Evolutionary conservation across 2,113 vertebrate genomes (phyloP).

Genomic region (Tragelaphus scriptus): DNA sequence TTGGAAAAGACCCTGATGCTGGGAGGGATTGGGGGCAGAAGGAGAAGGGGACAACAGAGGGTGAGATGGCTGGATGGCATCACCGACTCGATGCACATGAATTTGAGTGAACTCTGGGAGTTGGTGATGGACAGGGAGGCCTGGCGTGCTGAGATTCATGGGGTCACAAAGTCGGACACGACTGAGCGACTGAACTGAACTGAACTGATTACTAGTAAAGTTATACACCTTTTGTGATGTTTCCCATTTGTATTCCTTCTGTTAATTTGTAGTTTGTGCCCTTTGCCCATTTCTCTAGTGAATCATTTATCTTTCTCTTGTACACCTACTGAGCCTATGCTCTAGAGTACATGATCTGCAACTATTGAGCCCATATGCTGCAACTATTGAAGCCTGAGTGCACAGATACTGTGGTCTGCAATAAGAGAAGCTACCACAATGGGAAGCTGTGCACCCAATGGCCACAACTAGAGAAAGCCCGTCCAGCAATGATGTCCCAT

Average conservation of each 20-base stretch:
- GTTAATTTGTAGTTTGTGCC: not conserved
- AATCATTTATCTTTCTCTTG: not conserved
- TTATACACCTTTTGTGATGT: not conserved
- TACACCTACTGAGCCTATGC: not conserved
- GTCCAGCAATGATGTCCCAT: too few relatives aligned
- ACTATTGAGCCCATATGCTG: not conserved
- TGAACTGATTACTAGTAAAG: not conserved
- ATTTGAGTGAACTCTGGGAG: too few relatives aligned
- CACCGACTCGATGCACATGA: accelerated
- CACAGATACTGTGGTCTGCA: not conserved
- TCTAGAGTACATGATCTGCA: not conserved
- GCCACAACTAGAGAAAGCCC: not conserved
- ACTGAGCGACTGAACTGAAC: too few relatives aligned
- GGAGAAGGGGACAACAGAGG: too few relatives aligned
- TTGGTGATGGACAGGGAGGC: too few relatives aligned
- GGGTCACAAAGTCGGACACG: accelerated
- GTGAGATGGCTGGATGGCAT: too few relatives aligned
- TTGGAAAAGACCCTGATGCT: too few relatives aligned
- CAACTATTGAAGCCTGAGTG: not conserved
- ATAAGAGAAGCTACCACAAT: not conserved
- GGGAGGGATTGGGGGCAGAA: too few relatives aligned
- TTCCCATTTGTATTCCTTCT: not conserved
- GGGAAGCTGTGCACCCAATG: not conserved
- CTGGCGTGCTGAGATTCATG: accelerated
- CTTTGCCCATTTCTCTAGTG: not conserved